These are phyloP conservation scores for Manis crassicaudata DNA, from an alignment of 2,797 vertebrate species.

Conservation along the genomic window DNA sequence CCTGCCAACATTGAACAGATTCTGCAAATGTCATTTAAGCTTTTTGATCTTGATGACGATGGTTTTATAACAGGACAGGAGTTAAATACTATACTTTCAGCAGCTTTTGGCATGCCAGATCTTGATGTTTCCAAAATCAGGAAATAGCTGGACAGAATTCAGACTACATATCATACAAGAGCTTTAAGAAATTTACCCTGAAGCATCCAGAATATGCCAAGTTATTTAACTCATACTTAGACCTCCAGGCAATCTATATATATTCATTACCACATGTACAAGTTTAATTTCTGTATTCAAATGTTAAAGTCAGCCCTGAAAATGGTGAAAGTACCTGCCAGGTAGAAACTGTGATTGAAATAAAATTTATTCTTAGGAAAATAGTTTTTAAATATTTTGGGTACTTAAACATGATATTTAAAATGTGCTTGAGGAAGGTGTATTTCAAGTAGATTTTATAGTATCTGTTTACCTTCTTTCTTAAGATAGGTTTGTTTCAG, in stretches of 20 bases:
- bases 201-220: slow-evolving; percentile 93
- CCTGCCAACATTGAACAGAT: slow-evolving; percentile 94
- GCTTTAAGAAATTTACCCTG: slow-evolving; percentile 91
- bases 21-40: slow-evolving; percentile 92
- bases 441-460: neutral
- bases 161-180: slow-evolving; percentile 90
- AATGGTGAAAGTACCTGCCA: slow-evolving; percentile 81
- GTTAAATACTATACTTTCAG: slow-evolving; percentile 89
- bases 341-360: slow-evolving; percentile 93
- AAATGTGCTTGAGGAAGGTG: slow-evolving; percentile 60
- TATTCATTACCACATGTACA: slow-evolving; percentile 82
- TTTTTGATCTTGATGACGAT: slow-evolving; percentile 94
- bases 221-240: slow-evolving; percentile 94
- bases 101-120: slow-evolving; percentile 91
- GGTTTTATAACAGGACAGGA: slow-evolving; percentile 91
- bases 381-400: slow-evolving; percentile 47
- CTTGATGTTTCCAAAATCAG: slow-evolving; percentile 90
- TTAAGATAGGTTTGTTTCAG: neutral
- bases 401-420: slow-evolving; percentile 19
- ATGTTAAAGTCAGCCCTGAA: slow-evolving; percentile 38
- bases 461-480: neutral
- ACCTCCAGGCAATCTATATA: slow-evolving; percentile 92
- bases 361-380: slow-evolving; percentile 55
- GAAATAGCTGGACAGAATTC: slow-evolving; percentile 91
- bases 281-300: slow-evolving; percentile 59